Evolutionary conservation across 1,140 invertebrate genomes (phyloP).

Genomic region (Zaprionus gabonicus): DNA sequence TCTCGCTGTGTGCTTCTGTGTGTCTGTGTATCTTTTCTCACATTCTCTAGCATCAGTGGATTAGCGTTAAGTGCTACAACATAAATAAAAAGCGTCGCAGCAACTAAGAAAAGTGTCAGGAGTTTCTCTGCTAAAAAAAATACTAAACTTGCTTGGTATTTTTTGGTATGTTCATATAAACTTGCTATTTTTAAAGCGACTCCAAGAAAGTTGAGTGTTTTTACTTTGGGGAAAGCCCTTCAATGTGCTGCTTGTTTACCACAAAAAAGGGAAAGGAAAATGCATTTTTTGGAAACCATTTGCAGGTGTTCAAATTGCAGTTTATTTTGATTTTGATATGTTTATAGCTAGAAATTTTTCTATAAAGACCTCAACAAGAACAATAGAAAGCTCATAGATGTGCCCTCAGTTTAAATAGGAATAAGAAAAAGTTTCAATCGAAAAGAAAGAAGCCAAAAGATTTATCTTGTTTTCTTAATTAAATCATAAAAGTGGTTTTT

Average conservation of each 20-base stretch:
- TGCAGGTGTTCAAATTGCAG: background rate
- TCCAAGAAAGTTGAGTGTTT: background rate
- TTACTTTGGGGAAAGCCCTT: background rate
- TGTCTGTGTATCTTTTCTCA: constrained; percentile 29
- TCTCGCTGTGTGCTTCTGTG: background rate
- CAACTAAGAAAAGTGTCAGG: background rate
- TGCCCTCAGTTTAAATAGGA: too few relatives aligned
- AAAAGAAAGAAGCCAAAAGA: too few relatives aligned
- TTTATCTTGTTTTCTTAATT: too few relatives aligned
- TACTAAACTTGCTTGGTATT: background rate
- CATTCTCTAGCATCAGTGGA: constrained; percentile 44
- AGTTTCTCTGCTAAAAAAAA: background rate
- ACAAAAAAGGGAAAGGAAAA: background rate
- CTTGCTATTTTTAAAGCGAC: background rate
- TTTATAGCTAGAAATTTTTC: background rate
- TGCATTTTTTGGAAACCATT: background rate
- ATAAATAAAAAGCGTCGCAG: constrained; percentile 49
- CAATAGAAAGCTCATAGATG: too few relatives aligned
- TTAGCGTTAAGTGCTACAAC: constrained; percentile 40
- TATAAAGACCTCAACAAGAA: too few relatives aligned
- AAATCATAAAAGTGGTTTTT: too few relatives aligned
- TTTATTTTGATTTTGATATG: background rate
- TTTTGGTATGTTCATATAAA: background rate
- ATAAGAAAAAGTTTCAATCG: too few relatives aligned
- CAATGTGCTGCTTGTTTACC: background rate